Base-by-base conservation (phyloP, 1,140 invertebrate genomes). In the Calosoma granatense region DNA sequence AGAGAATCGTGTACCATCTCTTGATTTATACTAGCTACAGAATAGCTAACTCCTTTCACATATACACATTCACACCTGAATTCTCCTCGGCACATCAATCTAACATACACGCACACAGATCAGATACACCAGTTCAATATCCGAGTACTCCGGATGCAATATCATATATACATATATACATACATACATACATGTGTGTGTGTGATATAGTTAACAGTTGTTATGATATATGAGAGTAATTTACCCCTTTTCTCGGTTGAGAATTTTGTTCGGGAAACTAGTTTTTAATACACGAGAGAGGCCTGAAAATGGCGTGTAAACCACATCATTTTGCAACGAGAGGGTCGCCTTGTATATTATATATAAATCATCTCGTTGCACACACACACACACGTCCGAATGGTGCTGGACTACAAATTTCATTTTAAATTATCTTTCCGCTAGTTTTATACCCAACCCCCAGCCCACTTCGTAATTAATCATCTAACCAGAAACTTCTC, bases 351-450 rank as follows among this genome's bases (percentile, higher is more conserved):
- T 47, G 41, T 47, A 12, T 47, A 47, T 47, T 47, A 47, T 47
- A 47, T 47, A 47, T 47, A 47, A 47, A 47, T 47, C 41, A 47
- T 30, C 26, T 14, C 15, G 41, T 6, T 47, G 41, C 9, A 3
- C 6, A 47, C 6, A 3, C 41, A 47, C 17, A 47, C n/a, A n/a
- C n/a, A 36, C 26, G 6, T 36, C 26, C 26, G 26, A 9, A 9
- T 6, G n/a, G 6, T n/a, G n/a, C 41, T 17, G 17, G 9, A 47
- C 17, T 12, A 47, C 41, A 47, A 47, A 47, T 47, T 47, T 47
- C 41, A 47, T 47, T 47, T 47, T 47, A 47, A 47, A 47, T 47
- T 47, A 47, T 47, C 41, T 17, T 30, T 30, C 26, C 14, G 26
- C 26, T 30, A 30, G 26, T 30, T 30, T 30, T 9, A 17, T 11